These are phyloP conservation scores for Latrodectus elegans DNA, from an alignment of 2,888 invertebrate species.

Conservation along the genomic window DNA sequence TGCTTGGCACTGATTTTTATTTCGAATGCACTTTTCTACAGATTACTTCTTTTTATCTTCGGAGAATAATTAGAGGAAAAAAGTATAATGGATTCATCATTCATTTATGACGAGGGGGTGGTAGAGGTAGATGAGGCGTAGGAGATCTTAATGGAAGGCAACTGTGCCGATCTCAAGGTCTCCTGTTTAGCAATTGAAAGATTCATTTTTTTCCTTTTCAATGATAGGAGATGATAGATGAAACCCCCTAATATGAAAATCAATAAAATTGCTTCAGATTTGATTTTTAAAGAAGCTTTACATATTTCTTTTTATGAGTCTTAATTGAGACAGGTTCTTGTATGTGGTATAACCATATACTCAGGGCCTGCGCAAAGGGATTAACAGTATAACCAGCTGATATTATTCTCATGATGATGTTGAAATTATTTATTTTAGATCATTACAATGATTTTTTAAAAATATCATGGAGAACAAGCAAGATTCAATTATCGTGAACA, in stretches of 20 bases:
- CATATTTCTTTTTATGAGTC: conserved; percentile 27
- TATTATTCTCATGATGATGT: too few relatives aligned
- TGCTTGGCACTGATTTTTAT: conserved; percentile 33
- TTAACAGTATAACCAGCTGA: too few relatives aligned
- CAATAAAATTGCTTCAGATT: conserved; percentile 30
- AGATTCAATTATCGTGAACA: not conserved
- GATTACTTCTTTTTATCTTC: conserved; percentile 11
- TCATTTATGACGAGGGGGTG: conserved; percentile 28
- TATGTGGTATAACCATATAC: too few relatives aligned
- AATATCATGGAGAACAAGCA: not conserved
- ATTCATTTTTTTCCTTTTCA: conserved; percentile 22
- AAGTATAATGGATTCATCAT: conserved; percentile 21
- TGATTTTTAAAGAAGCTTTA: conserved; percentile 26
- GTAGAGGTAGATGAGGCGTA: not conserved
- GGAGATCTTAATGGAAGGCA: conserved; percentile 30
- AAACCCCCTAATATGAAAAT: conserved; percentile 54
- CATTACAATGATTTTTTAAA: too few relatives aligned
- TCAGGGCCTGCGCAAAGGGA: too few relatives aligned
- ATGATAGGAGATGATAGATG: conserved; percentile 27
- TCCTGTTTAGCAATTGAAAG: conserved; percentile 44
- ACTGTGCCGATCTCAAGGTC: not conserved
- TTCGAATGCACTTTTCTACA: conserved; percentile 32
- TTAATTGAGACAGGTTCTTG: conserved; percentile 25
- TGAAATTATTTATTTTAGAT: too few relatives aligned
- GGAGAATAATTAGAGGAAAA: conserved; percentile 40